phyloP scores from a whole-genome alignment of 2,113 vertebrate genomes.

The Bagarius yarrelli region DNA sequence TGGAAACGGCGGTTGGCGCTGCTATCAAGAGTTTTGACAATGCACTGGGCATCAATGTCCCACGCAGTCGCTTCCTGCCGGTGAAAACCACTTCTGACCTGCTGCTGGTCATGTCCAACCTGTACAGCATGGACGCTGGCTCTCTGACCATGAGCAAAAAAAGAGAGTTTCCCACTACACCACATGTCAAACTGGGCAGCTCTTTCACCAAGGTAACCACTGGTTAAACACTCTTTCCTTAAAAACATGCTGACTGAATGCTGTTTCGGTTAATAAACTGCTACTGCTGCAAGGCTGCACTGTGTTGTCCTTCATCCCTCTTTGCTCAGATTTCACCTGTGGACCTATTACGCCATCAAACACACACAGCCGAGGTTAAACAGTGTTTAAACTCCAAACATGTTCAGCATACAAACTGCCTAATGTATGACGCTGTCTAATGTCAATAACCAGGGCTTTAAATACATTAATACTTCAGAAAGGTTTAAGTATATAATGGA shows the following conservation, averaged over 20 bases:
- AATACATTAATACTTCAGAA: neutral
- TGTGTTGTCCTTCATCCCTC: neutral
- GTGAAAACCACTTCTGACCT: constrained; percentile 97
- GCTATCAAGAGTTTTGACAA: constrained; percentile 96
- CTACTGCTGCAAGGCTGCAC: neutral
- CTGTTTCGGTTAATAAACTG: neutral
- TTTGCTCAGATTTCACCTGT: neutral
- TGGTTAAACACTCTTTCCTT: too few species aligned
- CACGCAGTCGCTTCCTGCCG: constrained; percentile 95
- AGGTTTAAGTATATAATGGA: neutral
- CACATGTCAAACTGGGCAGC: constrained; percentile 93
- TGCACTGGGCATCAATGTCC: constrained; percentile 92
- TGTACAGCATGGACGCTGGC: constrained; percentile 92
- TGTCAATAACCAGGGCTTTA: neutral
- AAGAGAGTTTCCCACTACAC: constrained; percentile 90
- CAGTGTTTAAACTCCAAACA: neutral
- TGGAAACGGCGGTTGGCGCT: constrained; percentile 95
- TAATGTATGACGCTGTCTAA: neutral
- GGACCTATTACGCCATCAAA: constrained; percentile 3
- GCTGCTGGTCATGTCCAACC: constrained; percentile 94
- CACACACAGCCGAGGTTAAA: constrained; percentile 1
- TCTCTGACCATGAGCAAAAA: constrained; percentile 94
- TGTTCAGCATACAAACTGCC: neutral
- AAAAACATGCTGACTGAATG: neutral
- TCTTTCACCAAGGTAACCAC: constrained; percentile 91